phyloP scores from a whole-genome alignment of 2,888 invertebrate species.

The Helleia helle region DNA sequence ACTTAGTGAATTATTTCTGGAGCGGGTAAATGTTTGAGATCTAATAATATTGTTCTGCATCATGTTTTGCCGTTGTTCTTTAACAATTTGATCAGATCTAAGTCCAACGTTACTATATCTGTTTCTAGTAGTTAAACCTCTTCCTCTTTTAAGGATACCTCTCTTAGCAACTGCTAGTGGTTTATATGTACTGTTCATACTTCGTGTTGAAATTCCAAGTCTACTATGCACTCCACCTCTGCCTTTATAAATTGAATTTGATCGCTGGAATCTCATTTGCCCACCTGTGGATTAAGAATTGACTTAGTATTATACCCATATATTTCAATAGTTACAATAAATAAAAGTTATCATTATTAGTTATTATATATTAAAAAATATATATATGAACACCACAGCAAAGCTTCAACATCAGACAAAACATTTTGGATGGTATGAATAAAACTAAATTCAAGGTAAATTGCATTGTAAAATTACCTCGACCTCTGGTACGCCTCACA shows the following conservation, averaged over 20 bases:
- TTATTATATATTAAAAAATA: too few species aligned
- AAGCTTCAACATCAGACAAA: too few species aligned
- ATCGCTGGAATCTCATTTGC: conserved; percentile 37
- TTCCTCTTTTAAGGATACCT: conserved; percentile 59
- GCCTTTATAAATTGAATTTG: conserved; percentile 47
- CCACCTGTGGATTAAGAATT: conserved; percentile 37
- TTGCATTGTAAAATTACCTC: conserved; percentile 31
- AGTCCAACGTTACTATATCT: conserved; percentile 56
- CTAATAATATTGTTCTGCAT: conserved; percentile 46
- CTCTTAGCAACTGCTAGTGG: conserved; percentile 56
- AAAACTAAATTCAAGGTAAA: too few species aligned
- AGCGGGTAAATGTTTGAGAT: conserved; percentile 63
- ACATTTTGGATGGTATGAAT: too few species aligned
- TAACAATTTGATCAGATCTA: conserved; percentile 61
- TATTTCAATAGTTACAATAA: too few species aligned
- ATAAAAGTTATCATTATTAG: too few species aligned
- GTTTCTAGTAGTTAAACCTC: conserved; percentile 47
- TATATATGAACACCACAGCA: too few species aligned
- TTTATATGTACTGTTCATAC: conserved; percentile 35
- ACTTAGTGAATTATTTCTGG: conserved; percentile 55
- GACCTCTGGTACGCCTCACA: conserved; percentile 35
- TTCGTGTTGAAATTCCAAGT: conserved; percentile 46
- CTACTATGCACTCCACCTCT: conserved; percentile 47
- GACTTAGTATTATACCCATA: too few species aligned
- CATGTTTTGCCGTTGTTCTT: conserved; percentile 44